A percentile compares a stretch with the other conserved stretches of the same genome.
These are phyloP conservation scores for Aphelinus certus DNA, from an alignment of 1,140 invertebrate species.

Conservation along the genomic window DNA sequence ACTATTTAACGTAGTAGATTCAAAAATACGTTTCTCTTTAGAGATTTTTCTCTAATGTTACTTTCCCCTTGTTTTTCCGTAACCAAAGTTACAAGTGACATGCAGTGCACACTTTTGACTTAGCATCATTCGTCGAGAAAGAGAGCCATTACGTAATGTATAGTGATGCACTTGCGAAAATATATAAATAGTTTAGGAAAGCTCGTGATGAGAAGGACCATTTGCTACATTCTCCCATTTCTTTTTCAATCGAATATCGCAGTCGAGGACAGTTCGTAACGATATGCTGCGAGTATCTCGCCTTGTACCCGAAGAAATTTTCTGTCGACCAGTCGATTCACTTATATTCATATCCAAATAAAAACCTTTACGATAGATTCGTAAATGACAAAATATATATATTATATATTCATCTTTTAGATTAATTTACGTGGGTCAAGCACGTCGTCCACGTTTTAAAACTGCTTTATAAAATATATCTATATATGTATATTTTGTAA, in stretches of 20 bases:
- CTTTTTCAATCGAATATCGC: slow-evolving; percentile 8
- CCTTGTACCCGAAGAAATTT: slow-evolving; percentile 17
- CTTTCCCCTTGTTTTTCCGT: slow-evolving; percentile 2
- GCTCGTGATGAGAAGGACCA: slow-evolving; percentile 26
- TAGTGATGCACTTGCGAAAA: slow-evolving; percentile 32
- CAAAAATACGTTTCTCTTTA: slow-evolving; percentile 22
- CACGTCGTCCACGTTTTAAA: not conserved
- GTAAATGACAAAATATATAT: slow-evolving; percentile 34
- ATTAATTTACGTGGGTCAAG: not conserved
- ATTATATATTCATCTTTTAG: not conserved
- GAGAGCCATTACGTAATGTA: slow-evolving; percentile 10
- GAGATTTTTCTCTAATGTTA: slow-evolving; percentile 4
- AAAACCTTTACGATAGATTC: not conserved
- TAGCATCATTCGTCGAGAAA: slow-evolving; percentile 1
- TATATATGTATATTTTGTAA: slow-evolving; percentile 2
- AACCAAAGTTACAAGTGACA: slow-evolving; percentile 9
- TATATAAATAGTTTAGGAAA: slow-evolving; percentile 36
- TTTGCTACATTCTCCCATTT: not conserved
- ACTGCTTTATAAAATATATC: slow-evolving; percentile 12
- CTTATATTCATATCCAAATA: not conserved
- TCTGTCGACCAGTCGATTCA: slow-evolving; percentile 4
- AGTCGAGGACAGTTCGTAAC: slow-evolving; percentile 8
- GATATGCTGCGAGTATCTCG: not conserved
- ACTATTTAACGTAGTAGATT: slow-evolving; percentile 4
- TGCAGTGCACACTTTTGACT: slow-evolving; percentile 17